These are phyloP conservation scores for Dendropsophus ebraccatus DNA, from an alignment of 2,113 vertebrate genomes.

Conservation along the genomic window DNA sequence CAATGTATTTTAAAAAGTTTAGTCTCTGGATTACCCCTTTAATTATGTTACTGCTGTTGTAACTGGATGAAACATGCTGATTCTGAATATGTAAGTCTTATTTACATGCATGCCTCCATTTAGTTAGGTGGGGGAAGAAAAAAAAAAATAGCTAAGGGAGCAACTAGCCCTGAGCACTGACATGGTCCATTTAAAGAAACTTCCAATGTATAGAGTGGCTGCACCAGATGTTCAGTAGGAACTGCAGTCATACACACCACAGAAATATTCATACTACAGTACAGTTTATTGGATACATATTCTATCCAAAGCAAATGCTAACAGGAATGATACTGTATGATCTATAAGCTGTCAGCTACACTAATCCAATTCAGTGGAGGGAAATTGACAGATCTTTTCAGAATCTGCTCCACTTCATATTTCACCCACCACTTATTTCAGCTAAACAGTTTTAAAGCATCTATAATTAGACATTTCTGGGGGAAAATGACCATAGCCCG, in stretches of 20 bases:
- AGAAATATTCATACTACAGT: background rate
- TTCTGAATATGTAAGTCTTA: too few species aligned
- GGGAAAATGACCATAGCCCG: slow-evolving; percentile 14
- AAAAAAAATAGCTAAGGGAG: too few species aligned
- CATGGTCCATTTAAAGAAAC: too few species aligned
- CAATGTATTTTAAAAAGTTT: too few species aligned
- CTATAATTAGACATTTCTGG: slow-evolving; percentile 43
- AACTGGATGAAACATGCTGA: too few species aligned
- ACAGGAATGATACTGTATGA: background rate
- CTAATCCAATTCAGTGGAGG: slow-evolving; percentile 6
- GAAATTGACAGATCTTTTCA: background rate
- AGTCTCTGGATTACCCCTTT: too few species aligned
- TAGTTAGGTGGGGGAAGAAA: too few species aligned
- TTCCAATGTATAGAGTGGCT: too few species aligned
- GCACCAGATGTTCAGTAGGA: background rate
- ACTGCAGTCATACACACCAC: background rate
- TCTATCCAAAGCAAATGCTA: background rate
- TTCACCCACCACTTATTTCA: background rate
- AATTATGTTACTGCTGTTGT: too few species aligned
- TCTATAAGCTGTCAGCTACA: background rate
- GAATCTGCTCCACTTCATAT: slow-evolving; percentile 41
- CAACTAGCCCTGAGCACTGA: too few species aligned
- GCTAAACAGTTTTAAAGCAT: slow-evolving; percentile 27
- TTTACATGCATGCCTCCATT: too few species aligned
- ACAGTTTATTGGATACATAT: background rate